These are phyloP conservation scores for Lophura nycthemera DNA, from an alignment of 2,113 vertebrate genomes.

Conservation along the genomic window DNA sequence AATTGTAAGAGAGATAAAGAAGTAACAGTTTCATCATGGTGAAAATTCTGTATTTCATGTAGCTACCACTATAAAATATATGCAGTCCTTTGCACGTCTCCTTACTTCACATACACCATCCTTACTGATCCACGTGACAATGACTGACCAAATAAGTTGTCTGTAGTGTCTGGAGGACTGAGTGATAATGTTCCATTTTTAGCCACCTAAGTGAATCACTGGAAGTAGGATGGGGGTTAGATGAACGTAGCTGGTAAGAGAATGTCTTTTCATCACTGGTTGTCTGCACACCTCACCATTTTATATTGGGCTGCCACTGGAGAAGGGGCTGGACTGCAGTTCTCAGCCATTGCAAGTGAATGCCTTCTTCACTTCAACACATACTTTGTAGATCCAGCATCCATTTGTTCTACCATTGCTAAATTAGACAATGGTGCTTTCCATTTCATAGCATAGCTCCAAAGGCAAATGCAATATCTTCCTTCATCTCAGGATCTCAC, in stretches of 20 bases:
- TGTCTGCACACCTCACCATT: neutral
- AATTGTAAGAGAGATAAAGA: neutral
- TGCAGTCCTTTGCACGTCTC: neutral
- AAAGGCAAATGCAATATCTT: neutral
- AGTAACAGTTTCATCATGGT: neutral
- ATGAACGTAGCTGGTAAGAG: accelerated
- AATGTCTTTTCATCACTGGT: neutral
- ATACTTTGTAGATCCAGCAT: neutral
- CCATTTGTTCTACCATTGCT: neutral
- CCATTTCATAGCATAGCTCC: neutral
- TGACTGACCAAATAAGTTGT: neutral
- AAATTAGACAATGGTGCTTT: neutral
- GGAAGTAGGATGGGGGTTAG: neutral
- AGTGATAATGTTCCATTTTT: neutral
- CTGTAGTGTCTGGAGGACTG: neutral
- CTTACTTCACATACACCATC: neutral
- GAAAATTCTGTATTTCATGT: neutral
- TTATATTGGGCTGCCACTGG: neutral
- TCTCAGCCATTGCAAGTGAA: neutral
- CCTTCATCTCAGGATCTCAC: no score
- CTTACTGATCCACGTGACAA: neutral
- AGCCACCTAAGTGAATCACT: neutral
- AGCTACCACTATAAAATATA: neutral
- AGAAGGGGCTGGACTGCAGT: neutral
- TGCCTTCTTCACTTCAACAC: neutral